Base-by-base conservation (phyloP, 2,888 invertebrate genomes). In the Calephelis perditalis region DNA sequence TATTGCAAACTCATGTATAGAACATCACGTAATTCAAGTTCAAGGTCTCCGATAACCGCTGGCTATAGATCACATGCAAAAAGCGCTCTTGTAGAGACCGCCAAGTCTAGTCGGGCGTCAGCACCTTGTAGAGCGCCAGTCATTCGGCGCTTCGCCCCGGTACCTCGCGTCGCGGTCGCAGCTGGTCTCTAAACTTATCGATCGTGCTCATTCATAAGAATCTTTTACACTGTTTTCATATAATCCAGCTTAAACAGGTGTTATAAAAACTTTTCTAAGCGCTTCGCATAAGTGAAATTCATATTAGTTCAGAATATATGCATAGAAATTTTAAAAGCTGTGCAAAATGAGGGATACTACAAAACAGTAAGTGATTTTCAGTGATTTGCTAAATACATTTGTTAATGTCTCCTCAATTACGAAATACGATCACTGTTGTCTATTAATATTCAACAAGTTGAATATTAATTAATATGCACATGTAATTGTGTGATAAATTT, bases 121-220 rank as follows among this genome's bases (percentile, higher is more conserved):
- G 58, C 60, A 44, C 54, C 60, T 45, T 36, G 49, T 66, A 26
- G 4, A 26, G 26, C 67, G 66, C 65, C 71, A 71, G 65, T 68
- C 71, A 69, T 68, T 68, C 65, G 70, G 68, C 65, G 69, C 65
- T 64, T 57, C 67, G 61, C 67, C 65, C 66, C 61, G 62, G 26
- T 62, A 66, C 62, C 55, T 66, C 69, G 67, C 63, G 72, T 68
- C 67, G 64, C 67, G 63, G 60, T 60, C 10, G 35, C 52, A 52
- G 36, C 52, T 52, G 52, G 36, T 52, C 11, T 35, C 52, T 11
- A 7, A 49, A 26, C 69, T 62, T 77, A 81, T 81, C 73, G 77
- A 81, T 77, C 77, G 72, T 64, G 62, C 71, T 70, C 74, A 78
- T 78, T 78, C 73, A 79, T 71, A 75, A 78, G 7, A n/a, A 36